These are phyloP conservation scores for Hybos culiciformis DNA, from an alignment of 2,888 invertebrate genomes.

Conservation along the genomic window DNA sequence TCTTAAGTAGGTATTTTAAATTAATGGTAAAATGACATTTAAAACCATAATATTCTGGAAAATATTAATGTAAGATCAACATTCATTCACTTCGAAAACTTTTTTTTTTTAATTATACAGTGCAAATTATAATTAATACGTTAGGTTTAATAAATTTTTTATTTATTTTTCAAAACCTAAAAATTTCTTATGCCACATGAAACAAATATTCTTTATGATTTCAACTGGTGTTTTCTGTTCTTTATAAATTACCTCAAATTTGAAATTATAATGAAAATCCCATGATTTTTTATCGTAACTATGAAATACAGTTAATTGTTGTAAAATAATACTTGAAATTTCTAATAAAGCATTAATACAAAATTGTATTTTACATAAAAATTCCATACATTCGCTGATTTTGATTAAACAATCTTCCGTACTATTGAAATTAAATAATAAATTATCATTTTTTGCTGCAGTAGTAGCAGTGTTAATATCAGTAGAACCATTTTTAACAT, in stretches of 20 bases:
- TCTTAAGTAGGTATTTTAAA: too few species aligned
- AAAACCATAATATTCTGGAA: too few species aligned
- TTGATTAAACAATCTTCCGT: slow-evolving; percentile 19
- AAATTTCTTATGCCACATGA: too few species aligned
- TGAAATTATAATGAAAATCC: slow-evolving; percentile 5
- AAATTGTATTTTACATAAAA: slow-evolving; percentile 49
- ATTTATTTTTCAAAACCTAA: too few species aligned
- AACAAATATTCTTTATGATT: too few species aligned
- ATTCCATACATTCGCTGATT: slow-evolving; percentile 43
- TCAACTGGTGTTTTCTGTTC: too few species aligned
- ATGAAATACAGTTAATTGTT: slow-evolving; percentile 38
- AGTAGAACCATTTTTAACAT: background rate
- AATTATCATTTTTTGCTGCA: slow-evolving; percentile 18
- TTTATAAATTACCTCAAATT: background rate
- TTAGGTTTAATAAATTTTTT: too few species aligned
- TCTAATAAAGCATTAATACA: slow-evolving; percentile 57
- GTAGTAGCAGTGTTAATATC: slow-evolving; percentile 17
- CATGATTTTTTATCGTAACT: slow-evolving; percentile 5
- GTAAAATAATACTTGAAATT: slow-evolving; percentile 54
- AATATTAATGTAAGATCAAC: too few species aligned
- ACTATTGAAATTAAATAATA: slow-evolving; percentile 13
- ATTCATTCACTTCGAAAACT: too few species aligned
- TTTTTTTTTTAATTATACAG: too few species aligned
- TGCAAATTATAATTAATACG: too few species aligned
- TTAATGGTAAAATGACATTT: too few species aligned